These are phyloP conservation scores for Nipponacmea schrenckii DNA, from an alignment of 2,888 invertebrate species.

Conservation along the genomic window DNA sequence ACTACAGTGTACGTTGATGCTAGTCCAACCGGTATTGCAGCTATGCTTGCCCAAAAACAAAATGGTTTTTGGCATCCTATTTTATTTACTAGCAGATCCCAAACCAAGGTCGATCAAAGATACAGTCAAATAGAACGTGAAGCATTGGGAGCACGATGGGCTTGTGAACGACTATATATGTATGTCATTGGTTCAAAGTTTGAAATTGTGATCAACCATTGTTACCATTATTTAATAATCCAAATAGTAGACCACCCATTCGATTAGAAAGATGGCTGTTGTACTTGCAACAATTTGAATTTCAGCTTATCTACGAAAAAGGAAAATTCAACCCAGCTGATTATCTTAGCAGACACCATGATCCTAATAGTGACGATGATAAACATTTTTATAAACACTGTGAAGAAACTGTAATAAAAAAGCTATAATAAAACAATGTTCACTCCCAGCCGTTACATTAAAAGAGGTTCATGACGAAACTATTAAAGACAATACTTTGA, in stretches of 20 bases:
- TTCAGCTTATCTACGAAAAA: constrained; percentile 30
- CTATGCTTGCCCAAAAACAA: constrained; percentile 35
- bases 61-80: constrained; percentile 19
- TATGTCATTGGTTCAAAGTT: constrained; percentile 46
- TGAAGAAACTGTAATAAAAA: constrained; percentile 31
- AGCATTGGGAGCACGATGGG: constrained; percentile 46
- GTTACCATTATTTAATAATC: constrained; percentile 37
- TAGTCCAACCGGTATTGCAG: constrained; percentile 41
- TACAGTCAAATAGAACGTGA: constrained; percentile 50
- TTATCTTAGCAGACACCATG: constrained; percentile 38
- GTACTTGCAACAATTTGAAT: constrained; percentile 31
- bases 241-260: constrained; percentile 33
- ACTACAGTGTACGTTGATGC: constrained; percentile 38
- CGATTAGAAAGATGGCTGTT: constrained; percentile 36
- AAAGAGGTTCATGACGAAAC: constrained; percentile 28
- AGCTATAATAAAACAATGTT: constrained; percentile 24
- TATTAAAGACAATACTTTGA: constrained; percentile 15
- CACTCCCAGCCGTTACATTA: constrained; percentile 33
- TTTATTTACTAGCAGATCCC: constrained; percentile 38
- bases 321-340: constrained; percentile 41
- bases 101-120: constrained; percentile 37
- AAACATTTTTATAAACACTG: constrained; percentile 14
- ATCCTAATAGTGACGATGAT: constrained; percentile 11
- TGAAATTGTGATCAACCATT: constrained; percentile 47
- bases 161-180: constrained; percentile 47